phyloP scores from a whole-genome alignment of 2,113 vertebrate species.

The Hyla sarda region DNA sequence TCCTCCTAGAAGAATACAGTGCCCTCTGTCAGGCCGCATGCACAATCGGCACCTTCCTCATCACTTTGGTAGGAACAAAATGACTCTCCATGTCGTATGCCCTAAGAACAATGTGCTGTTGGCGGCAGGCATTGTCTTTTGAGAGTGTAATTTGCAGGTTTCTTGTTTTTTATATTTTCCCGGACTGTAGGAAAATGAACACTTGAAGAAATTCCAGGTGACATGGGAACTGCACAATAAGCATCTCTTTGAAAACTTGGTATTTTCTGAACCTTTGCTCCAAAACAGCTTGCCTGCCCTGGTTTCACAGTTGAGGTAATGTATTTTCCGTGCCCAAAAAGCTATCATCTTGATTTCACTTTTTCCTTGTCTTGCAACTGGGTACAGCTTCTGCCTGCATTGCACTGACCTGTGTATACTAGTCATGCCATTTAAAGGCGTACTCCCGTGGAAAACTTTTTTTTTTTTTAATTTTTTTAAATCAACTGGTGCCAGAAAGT shows the following conservation, averaged over 20 bases:
- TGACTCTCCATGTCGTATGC: background rate
- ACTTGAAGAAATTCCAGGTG: slow-evolving; percentile 97
- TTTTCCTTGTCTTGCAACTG: background rate
- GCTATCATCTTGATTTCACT: background rate
- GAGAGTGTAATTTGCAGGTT: slow-evolving; percentile 12
- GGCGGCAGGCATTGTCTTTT: background rate
- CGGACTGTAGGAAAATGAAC: slow-evolving; percentile 87
- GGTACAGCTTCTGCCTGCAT: too few species aligned
- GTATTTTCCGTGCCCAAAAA: background rate
- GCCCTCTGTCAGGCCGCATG: slow-evolving; percentile 95
- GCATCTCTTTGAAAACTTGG: slow-evolving; percentile 96
- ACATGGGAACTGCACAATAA: slow-evolving; percentile 98
- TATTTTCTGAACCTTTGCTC: slow-evolving; percentile 94
- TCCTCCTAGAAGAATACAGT: slow-evolving; percentile 92
- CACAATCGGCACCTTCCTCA: slow-evolving; percentile 94
- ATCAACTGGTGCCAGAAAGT: too few species aligned
- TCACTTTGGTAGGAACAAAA: slow-evolving; percentile 87
- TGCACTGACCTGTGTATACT: too few species aligned
- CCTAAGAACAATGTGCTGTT: too few species aligned
- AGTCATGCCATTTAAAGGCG: too few species aligned
- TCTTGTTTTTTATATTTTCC: background rate
- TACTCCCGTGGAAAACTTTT: too few species aligned
- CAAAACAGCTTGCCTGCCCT: slow-evolving; percentile 91
- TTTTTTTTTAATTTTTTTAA: too few species aligned
- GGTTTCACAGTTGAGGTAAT: slow-evolving; percentile 91